Evolutionary conservation across 1,140 invertebrate species (phyloP).

Genomic region (Cherax quadricarinatus): DNA sequence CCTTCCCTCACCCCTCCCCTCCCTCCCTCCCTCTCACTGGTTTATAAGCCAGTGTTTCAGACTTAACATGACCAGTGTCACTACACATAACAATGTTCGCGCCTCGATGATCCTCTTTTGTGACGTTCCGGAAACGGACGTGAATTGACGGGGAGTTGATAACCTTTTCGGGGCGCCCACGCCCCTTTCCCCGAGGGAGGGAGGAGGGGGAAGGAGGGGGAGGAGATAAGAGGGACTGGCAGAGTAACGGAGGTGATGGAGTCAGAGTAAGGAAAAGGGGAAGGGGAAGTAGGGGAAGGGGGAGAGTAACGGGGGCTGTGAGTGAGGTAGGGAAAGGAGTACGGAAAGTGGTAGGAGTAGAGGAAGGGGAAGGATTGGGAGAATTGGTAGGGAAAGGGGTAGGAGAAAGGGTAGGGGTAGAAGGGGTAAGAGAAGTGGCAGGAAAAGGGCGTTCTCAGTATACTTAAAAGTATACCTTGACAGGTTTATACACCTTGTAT

Average conservation of each 20-base stretch:
- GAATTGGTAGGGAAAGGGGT: background rate
- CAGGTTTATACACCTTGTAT: too few species aligned
- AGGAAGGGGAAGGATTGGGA: background rate
- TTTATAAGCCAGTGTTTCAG: background rate
- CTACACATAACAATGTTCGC: background rate
- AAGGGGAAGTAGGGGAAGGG: background rate
- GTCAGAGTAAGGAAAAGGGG: background rate
- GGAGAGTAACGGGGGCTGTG: too few species aligned
- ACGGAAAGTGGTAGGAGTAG: background rate
- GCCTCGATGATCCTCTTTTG: slow-evolving; percentile 1
- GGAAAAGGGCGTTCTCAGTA: too few species aligned
- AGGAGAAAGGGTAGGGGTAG: background rate
- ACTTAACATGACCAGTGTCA: background rate
- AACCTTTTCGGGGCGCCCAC: background rate
- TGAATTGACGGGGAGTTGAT: slow-evolving; percentile 15
- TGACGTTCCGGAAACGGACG: slow-evolving; percentile 1
- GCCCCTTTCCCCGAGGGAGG: background rate
- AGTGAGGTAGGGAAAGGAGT: background rate
- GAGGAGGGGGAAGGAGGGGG: background rate
- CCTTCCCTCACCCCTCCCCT: too few species aligned
- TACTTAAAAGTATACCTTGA: too few species aligned
- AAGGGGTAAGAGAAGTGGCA: background rate
- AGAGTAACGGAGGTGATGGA: too few species aligned
- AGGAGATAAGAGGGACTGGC: background rate
- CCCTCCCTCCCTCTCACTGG: background rate